Conservation (phyloP, 2,113 vertebrate species). For the Leucoraja erinaceus region DNA sequence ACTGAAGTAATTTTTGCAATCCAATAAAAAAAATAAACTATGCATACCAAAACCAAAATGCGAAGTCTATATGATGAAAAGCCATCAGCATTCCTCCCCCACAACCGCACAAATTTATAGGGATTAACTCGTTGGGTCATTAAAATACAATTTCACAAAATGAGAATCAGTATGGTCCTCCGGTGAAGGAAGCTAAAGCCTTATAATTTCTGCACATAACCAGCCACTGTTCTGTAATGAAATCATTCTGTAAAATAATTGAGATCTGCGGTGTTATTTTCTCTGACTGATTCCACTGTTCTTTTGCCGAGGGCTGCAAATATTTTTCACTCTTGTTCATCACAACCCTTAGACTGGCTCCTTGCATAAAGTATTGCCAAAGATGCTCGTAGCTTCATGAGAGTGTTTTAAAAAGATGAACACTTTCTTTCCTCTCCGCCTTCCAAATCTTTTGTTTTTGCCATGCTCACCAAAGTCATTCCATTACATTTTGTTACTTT, state of each 20-base stretch:
- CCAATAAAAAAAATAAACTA: neutral
- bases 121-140: neutral
- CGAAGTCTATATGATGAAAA: neutral
- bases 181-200: neutral
- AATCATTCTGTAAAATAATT: slow-evolving; percentile 34
- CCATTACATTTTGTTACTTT: neutral
- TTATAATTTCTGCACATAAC: slow-evolving; percentile 8
- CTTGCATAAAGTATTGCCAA: neutral
- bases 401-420: neutral
- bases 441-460: neutral
- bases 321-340: slow-evolving; percentile 35
- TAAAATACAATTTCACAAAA: neutral
- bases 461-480: neutral
- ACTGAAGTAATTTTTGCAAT: neutral
- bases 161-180: neutral
- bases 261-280: slow-evolving; percentile 13
- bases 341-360: neutral
- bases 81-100: neutral
- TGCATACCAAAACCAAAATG: neutral
- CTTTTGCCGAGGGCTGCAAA: slow-evolving; percentile 3
- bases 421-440: neutral
- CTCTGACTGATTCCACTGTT: slow-evolving; percentile 31
- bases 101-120: neutral
- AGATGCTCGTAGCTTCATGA: neutral
- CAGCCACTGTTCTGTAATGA: neutral